Evolutionary conservation across 37 sponge, comb jelly and placozoan species (phyloP), one percentile per base, ranked within the genome.

Genomic region (Chondrilla cf. caribensis): DNA sequence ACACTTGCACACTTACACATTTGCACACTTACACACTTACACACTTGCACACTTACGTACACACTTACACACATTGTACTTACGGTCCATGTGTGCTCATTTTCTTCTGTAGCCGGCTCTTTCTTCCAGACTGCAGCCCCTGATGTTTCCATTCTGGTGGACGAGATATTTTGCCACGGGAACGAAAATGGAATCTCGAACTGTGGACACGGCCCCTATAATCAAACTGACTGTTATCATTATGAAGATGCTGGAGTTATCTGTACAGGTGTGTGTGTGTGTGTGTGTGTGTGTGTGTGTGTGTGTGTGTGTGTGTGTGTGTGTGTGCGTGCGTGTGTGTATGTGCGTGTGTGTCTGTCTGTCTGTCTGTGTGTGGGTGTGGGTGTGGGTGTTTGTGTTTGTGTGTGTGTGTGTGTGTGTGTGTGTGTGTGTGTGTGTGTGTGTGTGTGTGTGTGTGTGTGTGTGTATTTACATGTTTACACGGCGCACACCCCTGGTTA

Each of bases 201-300:
- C 44, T 73, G 76, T 73, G 43, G 43, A 5, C 76, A 73, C 42
- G 44, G 24, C 0, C 76, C 76, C 0, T 73, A 25, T 15, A 42
- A 42, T 40, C 38, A 37, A 0, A 42, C 44, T 1, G 75, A 86
- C 84, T 93, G 91, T 55, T 22, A 26, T 19, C 91, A 90, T 62
- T 59, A 31, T 29, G 85, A 84, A n/a, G 91, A 93, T 82, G 91
- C 94, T 31, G 91, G 91, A 2, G 94, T 93, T 43, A 55, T 87
- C 3, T 93, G 93, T 64, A 36, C 79, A 39, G 31, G 92, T 81
- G 82, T 65, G 44, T 81, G 43, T 37, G 26, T 65, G 67, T 64
- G 42, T 81, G 35, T 54, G 38, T 79, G 59, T 54, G 36, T 57
- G 60, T 79, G 38, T 57, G 80, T 54, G 36, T 79, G 80, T 54